Evolutionary conservation across 2,113 vertebrate species (phyloP).

Genomic region (Engraulis encrasicolus): DNA sequence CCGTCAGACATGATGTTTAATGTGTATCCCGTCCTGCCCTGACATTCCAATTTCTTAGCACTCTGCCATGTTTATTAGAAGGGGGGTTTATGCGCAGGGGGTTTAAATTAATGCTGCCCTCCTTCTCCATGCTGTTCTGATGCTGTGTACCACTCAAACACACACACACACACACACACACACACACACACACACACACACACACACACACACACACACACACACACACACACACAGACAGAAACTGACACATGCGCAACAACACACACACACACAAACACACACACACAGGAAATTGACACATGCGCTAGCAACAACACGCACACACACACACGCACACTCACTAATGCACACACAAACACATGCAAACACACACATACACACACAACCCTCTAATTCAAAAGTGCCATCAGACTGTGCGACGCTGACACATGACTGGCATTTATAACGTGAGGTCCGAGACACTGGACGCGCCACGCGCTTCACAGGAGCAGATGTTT

Average conservation of each 20-base stretch:
- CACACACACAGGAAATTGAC: neutral
- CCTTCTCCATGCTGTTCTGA: neutral
- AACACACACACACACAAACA: too few species aligned
- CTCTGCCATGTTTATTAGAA: constrained; percentile 46
- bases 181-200: neutral
- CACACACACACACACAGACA: neutral
- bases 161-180: neutral
- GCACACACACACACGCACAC: too few species aligned
- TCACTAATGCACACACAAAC: neutral
- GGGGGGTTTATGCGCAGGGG: constrained; percentile 26
- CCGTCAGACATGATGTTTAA: constrained; percentile 53
- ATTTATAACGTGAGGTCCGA: constrained; percentile 7
- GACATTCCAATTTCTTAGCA: constrained; percentile 50
- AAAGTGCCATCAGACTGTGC: constrained; percentile 16
- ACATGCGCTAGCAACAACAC: neutral
- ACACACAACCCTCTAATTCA: constrained; percentile 28
- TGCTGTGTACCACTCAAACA: neutral
- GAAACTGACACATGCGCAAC: too few species aligned
- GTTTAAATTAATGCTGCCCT: constrained; percentile 35
- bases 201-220: neutral
- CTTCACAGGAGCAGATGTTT: constrained; percentile 10
- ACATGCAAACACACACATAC: neutral
- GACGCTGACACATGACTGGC: neutral
- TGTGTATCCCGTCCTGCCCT: constrained; percentile 54
- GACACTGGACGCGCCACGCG: neutral